These are phyloP conservation scores for Brachypalpus laphriformis DNA, from an alignment of 2,888 invertebrate genomes.

Conservation along the genomic window DNA sequence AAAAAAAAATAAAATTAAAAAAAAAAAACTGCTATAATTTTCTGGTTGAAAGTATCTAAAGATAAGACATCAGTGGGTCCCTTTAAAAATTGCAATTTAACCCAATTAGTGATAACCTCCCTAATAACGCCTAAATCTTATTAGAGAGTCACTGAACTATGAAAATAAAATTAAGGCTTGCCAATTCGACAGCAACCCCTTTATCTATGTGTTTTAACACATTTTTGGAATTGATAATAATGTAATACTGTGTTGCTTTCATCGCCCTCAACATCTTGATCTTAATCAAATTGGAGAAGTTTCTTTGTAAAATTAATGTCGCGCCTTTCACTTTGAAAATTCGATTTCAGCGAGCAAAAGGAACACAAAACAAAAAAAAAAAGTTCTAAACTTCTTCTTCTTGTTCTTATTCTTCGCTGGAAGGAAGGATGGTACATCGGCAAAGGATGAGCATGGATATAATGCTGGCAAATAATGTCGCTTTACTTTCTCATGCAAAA, in stretches of 20 bases:
- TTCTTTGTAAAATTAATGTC: constrained; percentile 55
- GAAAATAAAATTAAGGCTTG: constrained; percentile 43
- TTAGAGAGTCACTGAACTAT: constrained; percentile 55
- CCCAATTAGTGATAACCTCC: constrained; percentile 39
- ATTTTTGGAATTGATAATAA: constrained; percentile 53
- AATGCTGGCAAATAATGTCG: constrained; percentile 36
- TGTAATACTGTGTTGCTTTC: constrained; percentile 38
- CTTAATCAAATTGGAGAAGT: constrained; percentile 61
- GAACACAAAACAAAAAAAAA: constrained; percentile 19
- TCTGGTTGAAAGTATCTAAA: background rate
- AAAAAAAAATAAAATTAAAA: no score
- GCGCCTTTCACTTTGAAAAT: constrained; percentile 51
- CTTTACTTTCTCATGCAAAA: constrained; percentile 46
- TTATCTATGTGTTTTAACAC: constrained; percentile 45
- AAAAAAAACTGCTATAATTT: constrained; percentile 1
- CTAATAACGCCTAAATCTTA: constrained; percentile 36
- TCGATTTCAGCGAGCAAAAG: constrained; percentile 43
- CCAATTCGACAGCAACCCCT: constrained; percentile 46
- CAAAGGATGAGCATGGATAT: constrained; percentile 25
- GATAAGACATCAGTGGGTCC: background rate
- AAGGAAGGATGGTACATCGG: background rate
- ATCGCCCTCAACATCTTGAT: constrained; percentile 59
- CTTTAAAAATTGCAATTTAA: background rate
- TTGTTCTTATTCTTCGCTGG: background rate
- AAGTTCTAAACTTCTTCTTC: constrained; percentile 23